These are phyloP conservation scores for Neocloeon triangulifer DNA, from an alignment of 1,140 invertebrate species.

Conservation along the genomic window DNA sequence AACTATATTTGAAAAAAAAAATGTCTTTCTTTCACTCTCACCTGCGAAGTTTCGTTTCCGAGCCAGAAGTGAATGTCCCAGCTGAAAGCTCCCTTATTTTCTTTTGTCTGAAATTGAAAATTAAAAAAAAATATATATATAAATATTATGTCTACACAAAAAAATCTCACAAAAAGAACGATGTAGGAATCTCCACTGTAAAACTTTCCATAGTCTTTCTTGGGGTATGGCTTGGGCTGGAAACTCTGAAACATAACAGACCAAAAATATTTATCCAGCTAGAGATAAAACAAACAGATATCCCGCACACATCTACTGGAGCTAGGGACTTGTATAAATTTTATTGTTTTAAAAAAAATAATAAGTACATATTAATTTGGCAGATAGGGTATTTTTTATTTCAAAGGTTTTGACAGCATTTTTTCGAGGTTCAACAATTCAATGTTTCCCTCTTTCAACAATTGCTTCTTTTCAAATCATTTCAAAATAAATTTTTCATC, in stretches of 20 bases:
- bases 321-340: no score
- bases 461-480: no score
- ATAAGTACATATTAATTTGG: no score
- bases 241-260: slow-evolving; percentile 50
- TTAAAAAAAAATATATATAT: slow-evolving; percentile 7
- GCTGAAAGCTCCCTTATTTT: slow-evolving; percentile 26
- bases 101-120: slow-evolving; percentile 27
- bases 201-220: slow-evolving; percentile 67
- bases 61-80: slow-evolving; percentile 85
- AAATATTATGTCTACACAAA: background rate
- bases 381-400: no score
- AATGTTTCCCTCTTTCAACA: no score
- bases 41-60: slow-evolving; percentile 53
- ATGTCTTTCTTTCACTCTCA: slow-evolving; percentile 13
- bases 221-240: slow-evolving; percentile 46
- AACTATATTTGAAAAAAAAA: background rate
- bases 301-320: no score
- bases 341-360: slow-evolving; percentile 5
- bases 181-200: slow-evolving; percentile 79
- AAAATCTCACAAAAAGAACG: slow-evolving; percentile 48
- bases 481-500: no score
- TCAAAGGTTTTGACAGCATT: no score
- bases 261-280: no score
- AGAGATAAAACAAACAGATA: no score
- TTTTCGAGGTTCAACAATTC: no score